Conservation (phyloP, 2,888 invertebrate species). For the Leptura quadrifasciata region DNA sequence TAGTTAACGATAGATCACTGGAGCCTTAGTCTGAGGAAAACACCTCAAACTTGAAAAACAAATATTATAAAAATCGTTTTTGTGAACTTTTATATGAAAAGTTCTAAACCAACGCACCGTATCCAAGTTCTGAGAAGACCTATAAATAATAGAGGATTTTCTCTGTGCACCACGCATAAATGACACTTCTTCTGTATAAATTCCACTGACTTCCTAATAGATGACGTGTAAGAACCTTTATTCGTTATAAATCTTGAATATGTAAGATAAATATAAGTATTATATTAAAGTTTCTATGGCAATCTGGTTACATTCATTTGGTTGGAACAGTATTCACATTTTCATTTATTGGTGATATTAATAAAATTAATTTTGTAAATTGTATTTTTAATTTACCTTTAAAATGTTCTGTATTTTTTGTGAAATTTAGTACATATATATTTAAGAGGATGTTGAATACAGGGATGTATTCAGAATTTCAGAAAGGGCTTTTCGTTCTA, state of each 20-base stretch:
- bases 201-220: background rate
- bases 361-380: no score
- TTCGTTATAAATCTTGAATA: background rate
- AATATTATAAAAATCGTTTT: slow-evolving; percentile 7
- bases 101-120: slow-evolving; percentile 4
- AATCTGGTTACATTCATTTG: no score
- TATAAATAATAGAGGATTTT: slow-evolving; percentile 1
- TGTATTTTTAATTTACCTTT: no score
- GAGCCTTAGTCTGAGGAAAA: background rate
- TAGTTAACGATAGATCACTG: background rate
- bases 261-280: background rate
- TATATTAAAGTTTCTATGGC: background rate
- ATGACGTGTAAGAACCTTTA: background rate
- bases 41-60: slow-evolving; percentile 4
- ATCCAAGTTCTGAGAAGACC: background rate
- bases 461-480: no score
- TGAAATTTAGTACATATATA: no score
- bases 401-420: no score
- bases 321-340: no score
- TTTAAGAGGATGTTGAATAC: no score
- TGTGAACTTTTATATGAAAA: slow-evolving; percentile 4
- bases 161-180: background rate
- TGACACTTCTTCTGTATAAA: slow-evolving; percentile 7
- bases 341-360: no score
- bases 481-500: no score